Evolutionary conservation across 2,113 vertebrate species (phyloP), one percentile per base, ranked within the genome.

Genomic region (Etia nguti): DNA sequence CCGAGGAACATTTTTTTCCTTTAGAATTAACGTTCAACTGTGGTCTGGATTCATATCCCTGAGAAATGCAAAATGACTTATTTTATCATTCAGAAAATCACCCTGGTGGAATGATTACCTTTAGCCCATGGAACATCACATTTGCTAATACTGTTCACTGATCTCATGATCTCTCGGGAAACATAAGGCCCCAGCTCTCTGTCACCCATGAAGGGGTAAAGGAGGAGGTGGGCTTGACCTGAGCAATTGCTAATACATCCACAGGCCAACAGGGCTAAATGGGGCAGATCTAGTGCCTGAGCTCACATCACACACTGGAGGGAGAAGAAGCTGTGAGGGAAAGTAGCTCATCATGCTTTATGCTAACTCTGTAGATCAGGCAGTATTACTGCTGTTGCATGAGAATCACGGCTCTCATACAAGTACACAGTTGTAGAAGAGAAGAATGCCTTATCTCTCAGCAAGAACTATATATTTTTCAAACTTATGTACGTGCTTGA

Each of bases 81-180:
- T 75, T 83, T 68, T 87, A 52, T 56, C 55, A 15, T 82, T 89
- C 34, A 56, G 43, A 91, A 80, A 90, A 65, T 65, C 87, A 50
- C 65, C 83, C 86, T 62, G 54, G 20, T 38, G 70, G 24, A 81
- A 79, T 52, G 54, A 86, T 82, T 65, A 79, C 70, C 75, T 70
- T 75, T 70, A 77, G 73, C 29, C 20, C 1, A 8, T 38, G 20
- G n/a, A 85, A 38, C 70, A 48, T 10, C 8, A 2, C 7, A 24
- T 82, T 75, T 48, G 81, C 70, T 80, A 83, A 81, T 46, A n/a
- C 87, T 46, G 43, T 10, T 83, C 85, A 75, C 65, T 87, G 84
- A 85, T 90, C 90, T 92, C 85, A 81, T 91, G 89, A 90, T 92
- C 88, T 65, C 88, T 84, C 62, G 60, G 59, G 89, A 92, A 82